A percentile compares a stretch with the other conserved stretches of the same genome.
phyloP scores from a whole-genome alignment of 2,113 vertebrate genomes.

The Orthochromis malagaraziensis region DNA sequence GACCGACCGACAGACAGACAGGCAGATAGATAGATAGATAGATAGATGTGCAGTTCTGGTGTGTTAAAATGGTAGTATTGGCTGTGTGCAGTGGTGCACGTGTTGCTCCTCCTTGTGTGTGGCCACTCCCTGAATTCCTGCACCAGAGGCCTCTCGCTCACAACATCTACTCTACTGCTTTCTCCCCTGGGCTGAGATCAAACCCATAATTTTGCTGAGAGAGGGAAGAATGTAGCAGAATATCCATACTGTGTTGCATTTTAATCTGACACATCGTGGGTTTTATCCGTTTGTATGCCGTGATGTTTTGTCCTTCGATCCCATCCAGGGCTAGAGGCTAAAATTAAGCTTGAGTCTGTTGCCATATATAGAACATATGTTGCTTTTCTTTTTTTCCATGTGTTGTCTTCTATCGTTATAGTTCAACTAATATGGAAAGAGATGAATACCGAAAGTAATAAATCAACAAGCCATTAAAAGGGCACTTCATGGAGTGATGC shows the following conservation, averaged over 20 bases:
- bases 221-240: not conserved
- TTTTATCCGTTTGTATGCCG: fast-evolving
- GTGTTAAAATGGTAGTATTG: not conserved
- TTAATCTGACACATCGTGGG: not conserved
- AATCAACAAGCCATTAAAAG: not conserved
- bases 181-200: not conserved
- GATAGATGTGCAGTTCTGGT: not conserved
- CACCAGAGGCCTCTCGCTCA: not conserved
- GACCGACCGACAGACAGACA: fast-evolving
- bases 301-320: fast-evolving
- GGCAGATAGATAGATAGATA: fast-evolving
- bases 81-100: not conserved
- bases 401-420: not conserved
- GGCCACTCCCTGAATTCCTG: conserved; percentile 36
- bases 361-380: not conserved
- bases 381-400: not conserved
- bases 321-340: not conserved
- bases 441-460: not conserved
- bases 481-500: not conserved
- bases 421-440: not conserved
- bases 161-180: not conserved
- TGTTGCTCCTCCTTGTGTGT: conserved; percentile 35
- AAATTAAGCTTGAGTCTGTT: not conserved
- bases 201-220: not conserved
- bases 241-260: not conserved